Evolutionary conservation across 2,888 invertebrate genomes (phyloP).

Genomic region (Halocaridina rubra): DNA sequence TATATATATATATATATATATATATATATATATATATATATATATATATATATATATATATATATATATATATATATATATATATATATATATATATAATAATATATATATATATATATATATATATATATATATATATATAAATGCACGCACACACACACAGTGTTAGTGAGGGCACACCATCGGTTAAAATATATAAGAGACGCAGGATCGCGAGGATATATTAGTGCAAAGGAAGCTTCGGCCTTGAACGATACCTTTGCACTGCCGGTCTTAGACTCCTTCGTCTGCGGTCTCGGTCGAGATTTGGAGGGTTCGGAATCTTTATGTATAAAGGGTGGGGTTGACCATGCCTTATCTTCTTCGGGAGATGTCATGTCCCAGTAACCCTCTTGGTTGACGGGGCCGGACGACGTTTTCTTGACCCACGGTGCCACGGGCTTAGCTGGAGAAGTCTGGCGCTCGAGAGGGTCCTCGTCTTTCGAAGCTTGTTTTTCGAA

Average conservation of each 20-base stretch:
- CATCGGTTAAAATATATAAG: background rate
- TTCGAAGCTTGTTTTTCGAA: conserved; percentile 55
- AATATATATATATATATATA: conserved; percentile 7
- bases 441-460: background rate
- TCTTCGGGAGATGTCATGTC: conserved; percentile 51
- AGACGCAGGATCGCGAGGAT: background rate
- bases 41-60: conserved; percentile 32
- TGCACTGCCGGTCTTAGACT: background rate
- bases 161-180: background rate
- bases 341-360: background rate
- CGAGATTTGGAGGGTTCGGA: background rate
- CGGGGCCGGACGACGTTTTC: conserved; percentile 55
- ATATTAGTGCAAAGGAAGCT: too few species aligned
- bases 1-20: conserved; percentile 33
- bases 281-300: background rate
- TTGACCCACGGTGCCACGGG: conserved; percentile 63
- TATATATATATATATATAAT: conserved; percentile 6
- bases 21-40: conserved; percentile 30
- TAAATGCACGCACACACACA: background rate
- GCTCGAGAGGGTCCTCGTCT: conserved; percentile 32
- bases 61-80: conserved; percentile 34
- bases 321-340: background rate
- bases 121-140: conserved; percentile 9
- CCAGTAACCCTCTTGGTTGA: conserved; percentile 48
- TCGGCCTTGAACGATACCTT: background rate